Evolutionary conservation across 2,888 invertebrate genomes (phyloP), one percentile per base, ranked within the genome.

Genomic region (Venusia cambrica): DNA sequence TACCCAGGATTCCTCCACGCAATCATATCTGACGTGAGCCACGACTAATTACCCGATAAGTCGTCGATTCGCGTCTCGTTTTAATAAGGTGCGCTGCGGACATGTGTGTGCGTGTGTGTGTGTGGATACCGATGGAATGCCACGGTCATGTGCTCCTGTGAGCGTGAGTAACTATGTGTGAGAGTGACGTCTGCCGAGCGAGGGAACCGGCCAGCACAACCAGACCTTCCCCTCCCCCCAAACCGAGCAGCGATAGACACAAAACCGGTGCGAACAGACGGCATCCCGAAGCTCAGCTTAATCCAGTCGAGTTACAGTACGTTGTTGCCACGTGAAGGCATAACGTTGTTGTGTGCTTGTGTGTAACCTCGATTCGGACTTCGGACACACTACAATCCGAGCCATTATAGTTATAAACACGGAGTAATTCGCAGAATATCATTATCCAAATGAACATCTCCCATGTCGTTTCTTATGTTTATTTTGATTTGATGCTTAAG

Each of bases 11-110:
- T 65, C 51, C 45, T 49, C 33, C 45, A 57, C 79, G 69, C 54
- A 52, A 62, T 57, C 72, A 64, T 63, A 70, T 74, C 75, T 75
- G 78, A 76, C 73, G 77, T 73, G 72, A 68, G 72, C 72, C 72
- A 73, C 80, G 76, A 84, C 84, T 87, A 87, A 85, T 85, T 85
- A 85, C 77, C 80, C 85, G 85, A 85, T 85, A 87, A 87, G 81
- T 84, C 84, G 85, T 80, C 84, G 83, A 85, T 85, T 84, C 80
- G 80, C 80, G 80, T 84, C 85, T 85, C 85, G 84, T 85, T 85
- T 85, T 85, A 87, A 87, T 87, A 85, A 85, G 85, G 85, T 83
- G 75, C 76, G 76, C 77, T 71, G 77, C 75, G 63, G 65, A 69
- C 67, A 67, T 80, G 81, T 81, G 72, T 67, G 81, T 69, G 79